Evolutionary conservation across 2,888 invertebrate species (phyloP).

Genomic region (Drosophila nigricruria): DNA sequence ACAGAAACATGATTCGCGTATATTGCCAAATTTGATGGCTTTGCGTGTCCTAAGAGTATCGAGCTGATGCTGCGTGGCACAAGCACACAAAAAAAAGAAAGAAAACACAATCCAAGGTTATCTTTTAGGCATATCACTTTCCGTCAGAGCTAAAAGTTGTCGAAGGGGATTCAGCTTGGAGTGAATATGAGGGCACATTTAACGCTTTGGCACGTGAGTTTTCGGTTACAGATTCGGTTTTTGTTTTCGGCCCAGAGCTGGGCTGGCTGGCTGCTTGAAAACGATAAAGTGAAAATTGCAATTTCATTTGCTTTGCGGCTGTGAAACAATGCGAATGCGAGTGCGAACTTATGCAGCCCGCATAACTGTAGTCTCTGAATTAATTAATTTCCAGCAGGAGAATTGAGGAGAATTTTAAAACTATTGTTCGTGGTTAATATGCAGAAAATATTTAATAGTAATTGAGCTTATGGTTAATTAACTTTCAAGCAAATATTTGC

Average conservation of each 20-base stretch:
- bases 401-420: not conserved
- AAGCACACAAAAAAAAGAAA: conserved; percentile 36
- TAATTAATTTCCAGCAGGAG: conserved; percentile 15
- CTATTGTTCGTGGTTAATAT: conserved; percentile 10
- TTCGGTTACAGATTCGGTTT: conserved; percentile 39
- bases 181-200: conserved; percentile 26
- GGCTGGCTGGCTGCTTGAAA: not conserved
- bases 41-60: conserved; percentile 53
- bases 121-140: conserved; percentile 37
- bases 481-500: not conserved
- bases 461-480: not conserved
- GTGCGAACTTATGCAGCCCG: not conserved
- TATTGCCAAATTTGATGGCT: conserved; percentile 52
- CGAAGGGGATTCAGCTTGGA: not conserved
- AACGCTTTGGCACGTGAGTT: conserved; percentile 54
- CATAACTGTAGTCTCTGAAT: not conserved
- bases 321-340: not conserved
- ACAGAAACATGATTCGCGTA: conserved; percentile 35
- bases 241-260: conserved; percentile 2
- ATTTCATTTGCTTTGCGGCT: conserved; percentile 3
- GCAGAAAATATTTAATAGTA: conserved; percentile 12
- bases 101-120: conserved; percentile 39
- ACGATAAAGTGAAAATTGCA: conserved; percentile 2
- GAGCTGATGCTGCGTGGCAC: conserved; percentile 33
- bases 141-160: not conserved